Percentiles rank a stretch among this genome's conserved stretches.
Conservation (phyloP, 2,888 invertebrate species). For the Nomada fucata region DNA sequence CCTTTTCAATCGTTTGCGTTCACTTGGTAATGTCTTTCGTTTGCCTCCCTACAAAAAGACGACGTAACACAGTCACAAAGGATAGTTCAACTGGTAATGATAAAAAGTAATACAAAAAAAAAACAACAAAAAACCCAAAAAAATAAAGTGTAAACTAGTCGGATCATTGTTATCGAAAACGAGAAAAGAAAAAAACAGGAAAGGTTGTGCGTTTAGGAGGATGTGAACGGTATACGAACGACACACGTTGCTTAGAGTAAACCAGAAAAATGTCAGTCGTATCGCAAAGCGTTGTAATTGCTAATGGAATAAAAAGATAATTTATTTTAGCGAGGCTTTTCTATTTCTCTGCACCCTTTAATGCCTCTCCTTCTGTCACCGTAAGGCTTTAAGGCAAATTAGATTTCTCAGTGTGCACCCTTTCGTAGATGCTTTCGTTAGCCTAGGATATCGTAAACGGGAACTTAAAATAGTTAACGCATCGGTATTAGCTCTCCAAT, state of each 20-base stretch:
- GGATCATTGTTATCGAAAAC: constrained; percentile 50
- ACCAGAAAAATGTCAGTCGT: constrained; percentile 67
- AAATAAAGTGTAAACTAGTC: constrained; percentile 59
- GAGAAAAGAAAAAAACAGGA: constrained; percentile 14
- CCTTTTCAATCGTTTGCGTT: constrained; percentile 46
- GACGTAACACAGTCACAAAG: constrained; percentile 25
- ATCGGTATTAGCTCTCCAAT: neutral
- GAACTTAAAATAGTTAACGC: neutral
- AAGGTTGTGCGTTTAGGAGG: constrained; percentile 51
- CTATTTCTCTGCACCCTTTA: constrained; percentile 75
- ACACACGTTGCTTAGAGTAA: constrained; percentile 66
- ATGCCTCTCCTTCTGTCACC: constrained; percentile 69
- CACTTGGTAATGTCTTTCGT: constrained; percentile 18
- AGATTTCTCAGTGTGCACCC: neutral
- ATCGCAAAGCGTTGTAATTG: constrained; percentile 77
- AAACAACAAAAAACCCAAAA: neutral
- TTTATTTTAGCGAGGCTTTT: constrained; percentile 79
- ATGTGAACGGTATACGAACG: constrained; percentile 62
- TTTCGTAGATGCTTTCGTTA: constrained; percentile 5
- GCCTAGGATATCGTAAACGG: constrained; percentile 1
- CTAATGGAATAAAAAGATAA: constrained; percentile 78
- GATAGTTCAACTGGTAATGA: constrained; percentile 18
- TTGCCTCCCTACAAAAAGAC: constrained; percentile 25
- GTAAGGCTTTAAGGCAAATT: constrained; percentile 6
- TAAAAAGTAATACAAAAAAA: too few species aligned